Conservation (phyloP, 2,888 invertebrate species). For the Sinohyriopsis cumingii region DNA sequence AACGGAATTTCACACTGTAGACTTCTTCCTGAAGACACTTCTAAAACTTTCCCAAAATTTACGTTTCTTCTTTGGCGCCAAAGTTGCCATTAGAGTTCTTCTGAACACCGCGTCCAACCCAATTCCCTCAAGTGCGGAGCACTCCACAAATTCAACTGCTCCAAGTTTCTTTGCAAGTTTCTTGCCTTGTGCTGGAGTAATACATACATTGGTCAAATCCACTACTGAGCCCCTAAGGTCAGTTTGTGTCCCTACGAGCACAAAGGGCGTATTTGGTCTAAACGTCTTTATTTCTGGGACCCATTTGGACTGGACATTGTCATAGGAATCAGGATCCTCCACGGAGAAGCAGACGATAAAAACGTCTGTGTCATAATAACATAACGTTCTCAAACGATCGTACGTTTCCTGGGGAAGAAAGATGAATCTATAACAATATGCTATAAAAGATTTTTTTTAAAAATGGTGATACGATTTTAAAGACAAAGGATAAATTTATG, state of each 20-base stretch:
- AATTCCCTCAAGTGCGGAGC: constrained; percentile 38
- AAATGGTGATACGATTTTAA: too few relatives aligned
- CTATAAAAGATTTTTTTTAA: neutral
- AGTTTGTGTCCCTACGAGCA: constrained; percentile 62
- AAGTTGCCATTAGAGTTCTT: constrained; percentile 37
- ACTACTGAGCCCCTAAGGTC: constrained; percentile 48
- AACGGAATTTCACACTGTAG: neutral
- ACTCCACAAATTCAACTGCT: constrained; percentile 39
- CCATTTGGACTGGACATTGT: constrained; percentile 60
- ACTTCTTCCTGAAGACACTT: constrained; percentile 31
- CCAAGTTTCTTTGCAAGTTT: constrained; percentile 32
- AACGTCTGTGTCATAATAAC: constrained; percentile 62
- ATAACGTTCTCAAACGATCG: constrained; percentile 57
- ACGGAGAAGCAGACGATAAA: constrained; percentile 63
- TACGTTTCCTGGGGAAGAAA: constrained; percentile 57
- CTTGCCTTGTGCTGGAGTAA: constrained; percentile 31
- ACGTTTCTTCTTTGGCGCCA: constrained; percentile 45
- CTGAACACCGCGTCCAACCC: constrained; percentile 50
- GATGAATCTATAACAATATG: neutral
- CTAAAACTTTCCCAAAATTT: constrained; percentile 50
- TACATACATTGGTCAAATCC: constrained; percentile 32
- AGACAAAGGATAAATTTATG: too few relatives aligned
- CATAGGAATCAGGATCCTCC: constrained; percentile 53
- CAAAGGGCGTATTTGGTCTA: constrained; percentile 55
- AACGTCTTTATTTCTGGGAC: constrained; percentile 58